Conservation (phyloP, 2,797 vertebrate genomes). For the Hyperoplus lanceolatus region DNA sequence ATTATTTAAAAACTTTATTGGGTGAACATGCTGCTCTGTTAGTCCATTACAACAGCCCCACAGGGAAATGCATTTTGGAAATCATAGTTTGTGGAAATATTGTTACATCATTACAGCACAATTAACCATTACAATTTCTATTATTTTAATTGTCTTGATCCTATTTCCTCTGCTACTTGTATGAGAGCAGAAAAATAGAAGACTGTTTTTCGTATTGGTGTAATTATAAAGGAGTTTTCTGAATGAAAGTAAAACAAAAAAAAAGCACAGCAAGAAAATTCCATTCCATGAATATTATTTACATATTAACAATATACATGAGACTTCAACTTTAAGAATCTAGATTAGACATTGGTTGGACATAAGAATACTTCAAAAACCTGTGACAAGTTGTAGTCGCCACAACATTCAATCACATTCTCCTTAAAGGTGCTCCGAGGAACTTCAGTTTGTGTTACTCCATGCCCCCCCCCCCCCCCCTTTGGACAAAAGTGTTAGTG, state of each 20-base stretch:
- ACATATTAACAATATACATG: constrained; percentile 3
- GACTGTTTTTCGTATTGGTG: background rate
- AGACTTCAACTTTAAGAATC: background rate
- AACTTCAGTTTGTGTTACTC: too few relatives aligned
- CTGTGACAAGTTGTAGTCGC: background rate
- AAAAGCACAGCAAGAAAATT: background rate
- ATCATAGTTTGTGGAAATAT: background rate
- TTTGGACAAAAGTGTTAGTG: too few relatives aligned
- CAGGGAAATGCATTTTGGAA: background rate
- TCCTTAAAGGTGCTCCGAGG: too few relatives aligned
- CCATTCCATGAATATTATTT: background rate
- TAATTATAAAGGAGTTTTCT: background rate
- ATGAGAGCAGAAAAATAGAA: background rate
- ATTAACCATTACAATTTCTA: too few relatives aligned
- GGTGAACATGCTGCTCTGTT: background rate
- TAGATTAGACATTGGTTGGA: too few relatives aligned
- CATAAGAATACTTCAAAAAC: too few relatives aligned
- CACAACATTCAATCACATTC: constrained; percentile 8
- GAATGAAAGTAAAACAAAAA: background rate
- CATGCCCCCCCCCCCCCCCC: too few relatives aligned
- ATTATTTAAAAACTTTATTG: background rate
- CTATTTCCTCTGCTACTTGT: background rate
- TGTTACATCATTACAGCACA: background rate
- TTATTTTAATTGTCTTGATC: background rate
- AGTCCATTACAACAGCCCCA: background rate